Conservation (phyloP, 1,140 invertebrate genomes). For the Caerostris extrusa region DNA sequence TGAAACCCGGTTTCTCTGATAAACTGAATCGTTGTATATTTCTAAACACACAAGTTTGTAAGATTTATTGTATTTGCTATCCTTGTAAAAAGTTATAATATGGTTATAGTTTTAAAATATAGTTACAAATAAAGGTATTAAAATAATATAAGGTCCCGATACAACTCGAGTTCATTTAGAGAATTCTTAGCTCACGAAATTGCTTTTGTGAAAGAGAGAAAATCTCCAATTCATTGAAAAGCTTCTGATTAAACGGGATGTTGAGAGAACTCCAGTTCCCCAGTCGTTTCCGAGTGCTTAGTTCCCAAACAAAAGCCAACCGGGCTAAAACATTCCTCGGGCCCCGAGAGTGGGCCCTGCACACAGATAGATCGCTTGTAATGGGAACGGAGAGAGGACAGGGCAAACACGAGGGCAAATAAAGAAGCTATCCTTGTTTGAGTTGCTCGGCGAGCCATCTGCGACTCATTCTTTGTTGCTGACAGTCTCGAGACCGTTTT, state of each 20-base stretch:
- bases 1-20: too few species aligned
- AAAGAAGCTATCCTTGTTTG: slow-evolving; percentile 21
- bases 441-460: not conserved
- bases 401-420: not conserved
- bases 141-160: too few species aligned
- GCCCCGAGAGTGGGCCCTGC: not conserved
- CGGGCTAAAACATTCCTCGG: not conserved
- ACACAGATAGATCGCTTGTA: not conserved
- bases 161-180: too few species aligned
- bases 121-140: too few species aligned
- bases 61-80: too few species aligned
- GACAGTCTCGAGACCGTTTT: not conserved
- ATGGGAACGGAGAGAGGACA: not conserved
- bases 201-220: too few species aligned
- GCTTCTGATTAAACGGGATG: not conserved
- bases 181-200: too few species aligned
- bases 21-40: too few species aligned
- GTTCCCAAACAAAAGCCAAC: not conserved
- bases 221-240: too few species aligned
- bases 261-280: not conserved
- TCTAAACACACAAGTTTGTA: too few species aligned
- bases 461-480: not conserved
- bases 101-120: too few species aligned
- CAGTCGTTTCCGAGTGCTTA: not conserved
- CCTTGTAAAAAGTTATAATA: too few species aligned